Conservation (phyloP, 2,888 invertebrate species). For the Xestia ashworthii region DNA sequence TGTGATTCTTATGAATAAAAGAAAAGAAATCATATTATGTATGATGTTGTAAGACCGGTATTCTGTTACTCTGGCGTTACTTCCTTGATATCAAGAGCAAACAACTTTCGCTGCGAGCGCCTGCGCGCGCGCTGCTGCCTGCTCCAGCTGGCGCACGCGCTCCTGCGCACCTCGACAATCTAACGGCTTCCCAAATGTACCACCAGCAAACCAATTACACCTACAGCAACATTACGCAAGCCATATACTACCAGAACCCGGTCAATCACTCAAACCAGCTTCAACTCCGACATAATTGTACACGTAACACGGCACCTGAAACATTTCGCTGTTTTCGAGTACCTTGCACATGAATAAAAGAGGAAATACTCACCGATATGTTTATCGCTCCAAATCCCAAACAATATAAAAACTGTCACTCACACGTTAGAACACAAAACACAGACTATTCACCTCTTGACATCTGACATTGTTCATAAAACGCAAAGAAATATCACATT, state of each 20-base stretch:
- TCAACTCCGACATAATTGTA: conserved; percentile 56
- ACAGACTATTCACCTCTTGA: conserved; percentile 89
- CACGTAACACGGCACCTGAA: conserved; percentile 68
- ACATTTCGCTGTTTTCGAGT: conserved; percentile 62
- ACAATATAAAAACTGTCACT: conserved; percentile 89
- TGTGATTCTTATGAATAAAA: conserved; percentile 48
- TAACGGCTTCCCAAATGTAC: conserved; percentile 57
- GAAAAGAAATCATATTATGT: conserved; percentile 57
- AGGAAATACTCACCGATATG: conserved; percentile 87
- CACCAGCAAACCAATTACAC: conserved; percentile 65
- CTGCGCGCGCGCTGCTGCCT: conserved; percentile 69
- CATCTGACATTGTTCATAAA: conserved; percentile 87
- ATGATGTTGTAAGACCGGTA: conserved; percentile 74
- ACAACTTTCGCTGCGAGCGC: conserved; percentile 85
- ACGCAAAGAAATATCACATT: conserved; percentile 79
- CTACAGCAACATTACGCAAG: conserved; percentile 79
- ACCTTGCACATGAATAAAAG: conserved; percentile 69
- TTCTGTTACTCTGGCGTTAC: conserved; percentile 75
- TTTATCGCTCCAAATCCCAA: conserved; percentile 88
- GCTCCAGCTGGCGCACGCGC: conserved; percentile 69
- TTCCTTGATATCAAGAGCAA: conserved; percentile 87
- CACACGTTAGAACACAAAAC: conserved; percentile 87
- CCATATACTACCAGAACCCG: conserved; percentile 65
- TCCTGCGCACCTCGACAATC: conserved; percentile 61
- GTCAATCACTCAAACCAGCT: conserved; percentile 61